Conservation (phyloP, 1,140 invertebrate genomes). For the Ceratosolen fusciceps region DNA sequence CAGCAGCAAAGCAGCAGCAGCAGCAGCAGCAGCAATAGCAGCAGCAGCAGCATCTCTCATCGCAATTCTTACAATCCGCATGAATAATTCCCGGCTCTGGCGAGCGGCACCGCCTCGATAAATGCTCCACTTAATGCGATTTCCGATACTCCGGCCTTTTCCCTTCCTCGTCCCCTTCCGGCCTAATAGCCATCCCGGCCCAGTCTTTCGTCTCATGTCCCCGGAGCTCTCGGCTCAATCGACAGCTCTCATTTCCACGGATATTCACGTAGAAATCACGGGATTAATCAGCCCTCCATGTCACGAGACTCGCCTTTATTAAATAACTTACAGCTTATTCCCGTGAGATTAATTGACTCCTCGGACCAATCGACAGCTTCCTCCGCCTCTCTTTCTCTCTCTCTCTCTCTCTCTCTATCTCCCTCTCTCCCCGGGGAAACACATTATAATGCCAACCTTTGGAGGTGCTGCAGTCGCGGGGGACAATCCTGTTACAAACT, state of each 20-base stretch:
- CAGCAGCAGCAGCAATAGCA: no score
- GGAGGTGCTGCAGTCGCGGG: not conserved
- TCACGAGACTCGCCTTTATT: not conserved
- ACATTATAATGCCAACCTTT: not conserved
- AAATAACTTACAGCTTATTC: not conserved
- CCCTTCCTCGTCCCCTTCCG: not conserved
- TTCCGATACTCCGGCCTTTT: not conserved
- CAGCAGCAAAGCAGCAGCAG: no score
- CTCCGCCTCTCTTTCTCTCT: no score
- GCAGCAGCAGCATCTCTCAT: no score
- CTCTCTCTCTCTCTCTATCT: no score
- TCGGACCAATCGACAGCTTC: not conserved
- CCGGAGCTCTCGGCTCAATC: not conserved
- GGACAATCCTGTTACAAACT: not conserved
- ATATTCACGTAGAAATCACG: not conserved
- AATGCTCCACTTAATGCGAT: not conserved
- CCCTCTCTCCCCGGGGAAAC: no score
- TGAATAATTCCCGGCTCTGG: no score
- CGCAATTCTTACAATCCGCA: no score
- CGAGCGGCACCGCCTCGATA: not conserved
- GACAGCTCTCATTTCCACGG: not conserved
- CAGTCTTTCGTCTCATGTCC: no score
- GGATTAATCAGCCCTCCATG: not conserved
- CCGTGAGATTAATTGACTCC: not conserved
- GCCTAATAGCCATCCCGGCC: no score